A percentile compares a stretch with the other conserved stretches of the same genome.
Evolutionary conservation across 1,140 invertebrate genomes (phyloP).

Genomic region (Cotesia chilonis): DNA sequence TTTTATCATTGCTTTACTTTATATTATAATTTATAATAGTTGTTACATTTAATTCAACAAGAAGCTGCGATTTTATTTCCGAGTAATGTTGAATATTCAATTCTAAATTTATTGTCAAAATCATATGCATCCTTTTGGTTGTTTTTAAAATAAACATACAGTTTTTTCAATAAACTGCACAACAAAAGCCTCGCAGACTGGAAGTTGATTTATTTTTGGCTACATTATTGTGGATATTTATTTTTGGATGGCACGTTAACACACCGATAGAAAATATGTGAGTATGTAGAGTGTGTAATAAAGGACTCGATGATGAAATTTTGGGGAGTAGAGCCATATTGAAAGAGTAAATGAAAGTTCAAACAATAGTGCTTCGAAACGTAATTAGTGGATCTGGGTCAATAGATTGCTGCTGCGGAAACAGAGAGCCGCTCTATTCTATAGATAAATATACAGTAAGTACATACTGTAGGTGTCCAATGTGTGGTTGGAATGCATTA

Average conservation of each 20-base stretch:
- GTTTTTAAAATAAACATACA: too few relatives aligned
- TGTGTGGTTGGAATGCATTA: conserved; percentile 23
- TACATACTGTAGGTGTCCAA: background rate
- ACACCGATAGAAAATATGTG: background rate
- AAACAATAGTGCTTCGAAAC: conserved; percentile 17
- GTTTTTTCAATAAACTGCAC: too few relatives aligned
- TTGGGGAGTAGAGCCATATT: background rate
- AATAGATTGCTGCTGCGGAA: conserved; percentile 2
- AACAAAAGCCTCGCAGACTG: too few relatives aligned
- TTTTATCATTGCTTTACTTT: too few relatives aligned
- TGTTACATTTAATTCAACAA: too few relatives aligned
- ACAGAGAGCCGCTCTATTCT: background rate
- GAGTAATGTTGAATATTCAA: too few relatives aligned
- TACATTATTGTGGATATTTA: background rate
- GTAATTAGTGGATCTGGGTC: conserved; percentile 20
- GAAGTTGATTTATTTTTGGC: background rate
- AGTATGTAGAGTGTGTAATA: too few relatives aligned
- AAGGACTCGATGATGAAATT: background rate
- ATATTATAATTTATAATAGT: background rate
- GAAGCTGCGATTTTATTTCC: too few relatives aligned
- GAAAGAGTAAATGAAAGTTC: conserved; percentile 1
- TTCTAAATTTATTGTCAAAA: background rate
- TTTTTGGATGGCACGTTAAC: background rate
- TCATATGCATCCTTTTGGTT: background rate
- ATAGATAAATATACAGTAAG: background rate